These are phyloP conservation scores for Tribolium madens DNA, from an alignment of 1,140 invertebrate genomes.

Conservation along the genomic window DNA sequence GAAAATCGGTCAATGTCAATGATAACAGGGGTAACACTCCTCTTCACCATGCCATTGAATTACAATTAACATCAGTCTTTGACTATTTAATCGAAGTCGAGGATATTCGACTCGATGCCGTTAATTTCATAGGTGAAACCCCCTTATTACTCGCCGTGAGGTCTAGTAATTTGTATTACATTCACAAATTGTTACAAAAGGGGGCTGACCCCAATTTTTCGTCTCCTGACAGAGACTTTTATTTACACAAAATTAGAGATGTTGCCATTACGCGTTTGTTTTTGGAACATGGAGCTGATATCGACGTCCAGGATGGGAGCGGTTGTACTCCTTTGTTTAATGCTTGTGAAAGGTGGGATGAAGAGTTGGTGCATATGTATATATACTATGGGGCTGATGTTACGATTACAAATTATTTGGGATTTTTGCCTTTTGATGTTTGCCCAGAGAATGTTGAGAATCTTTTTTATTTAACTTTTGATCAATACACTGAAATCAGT, in stretches of 20 bases:
- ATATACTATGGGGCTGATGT: slow-evolving; percentile 1
- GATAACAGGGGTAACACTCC: slow-evolving; percentile 26
- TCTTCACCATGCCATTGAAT: not conserved
- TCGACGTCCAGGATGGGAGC: not conserved
- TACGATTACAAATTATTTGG: not conserved
- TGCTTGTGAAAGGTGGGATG: not conserved
- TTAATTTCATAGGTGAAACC: not conserved
- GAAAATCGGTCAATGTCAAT: slow-evolving; percentile 2
- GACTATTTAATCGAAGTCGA: not conserved
- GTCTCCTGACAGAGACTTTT: not conserved
- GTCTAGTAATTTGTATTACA: not conserved
- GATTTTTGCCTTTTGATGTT: not conserved
- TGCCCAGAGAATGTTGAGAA: not conserved
- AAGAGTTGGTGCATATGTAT: not conserved
- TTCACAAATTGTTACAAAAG: not conserved
- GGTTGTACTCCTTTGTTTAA: not conserved
- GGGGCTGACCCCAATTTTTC: not conserved
- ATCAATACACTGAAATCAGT: not conserved
- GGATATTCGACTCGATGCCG: slow-evolving; percentile 1
- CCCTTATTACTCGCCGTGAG: not conserved
- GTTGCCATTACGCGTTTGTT: not conserved
- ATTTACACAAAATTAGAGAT: not conserved
- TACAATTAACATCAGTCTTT: not conserved
- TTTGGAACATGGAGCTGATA: slow-evolving; percentile 5
- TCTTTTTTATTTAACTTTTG: slow-evolving; percentile 2